phyloP scores from a whole-genome alignment of 1,140 invertebrate genomes.

The Drosophila jambulina region DNA sequence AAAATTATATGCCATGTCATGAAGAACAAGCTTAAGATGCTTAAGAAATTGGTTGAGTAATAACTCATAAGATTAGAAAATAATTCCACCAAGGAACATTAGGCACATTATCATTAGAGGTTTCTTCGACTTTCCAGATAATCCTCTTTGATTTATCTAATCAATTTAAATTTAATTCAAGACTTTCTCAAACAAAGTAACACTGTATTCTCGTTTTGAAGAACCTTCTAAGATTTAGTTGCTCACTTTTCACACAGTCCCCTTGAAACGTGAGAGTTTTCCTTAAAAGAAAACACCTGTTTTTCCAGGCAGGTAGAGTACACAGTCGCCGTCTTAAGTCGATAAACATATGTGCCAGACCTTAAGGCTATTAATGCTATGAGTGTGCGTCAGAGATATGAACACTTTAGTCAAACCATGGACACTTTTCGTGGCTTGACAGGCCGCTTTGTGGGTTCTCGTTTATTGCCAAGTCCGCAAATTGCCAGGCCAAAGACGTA shows the following conservation, averaged over 20 bases:
- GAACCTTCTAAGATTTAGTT: not conserved
- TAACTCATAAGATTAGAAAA: not conserved
- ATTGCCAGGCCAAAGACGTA: slow-evolving; percentile 52
- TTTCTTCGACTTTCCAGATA: not conserved
- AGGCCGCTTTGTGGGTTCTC: slow-evolving; percentile 53
- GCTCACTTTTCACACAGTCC: not conserved
- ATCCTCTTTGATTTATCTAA: not conserved
- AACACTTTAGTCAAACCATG: slow-evolving; percentile 74
- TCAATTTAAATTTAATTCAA: not conserved
- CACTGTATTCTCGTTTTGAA: not conserved
- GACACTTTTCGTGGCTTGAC: slow-evolving; percentile 66
- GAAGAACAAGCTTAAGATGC: no score
- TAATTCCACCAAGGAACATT: not conserved
- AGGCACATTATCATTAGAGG: no score
- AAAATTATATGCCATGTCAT: not conserved
- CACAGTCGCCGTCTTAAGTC: not conserved
- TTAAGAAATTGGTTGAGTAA: not conserved
- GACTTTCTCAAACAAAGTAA: no score
- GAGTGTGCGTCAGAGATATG: slow-evolving; percentile 59
- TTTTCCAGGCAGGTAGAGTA: slow-evolving; percentile 10
- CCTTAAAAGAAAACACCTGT: not conserved
- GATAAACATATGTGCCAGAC: not conserved
- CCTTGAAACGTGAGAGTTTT: not conserved
- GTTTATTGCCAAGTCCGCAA: slow-evolving; percentile 54
- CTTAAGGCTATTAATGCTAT: slow-evolving; percentile 31